Evolutionary conservation across 2,113 vertebrate genomes (phyloP).

Genomic region (Microtus richardsoni): DNA sequence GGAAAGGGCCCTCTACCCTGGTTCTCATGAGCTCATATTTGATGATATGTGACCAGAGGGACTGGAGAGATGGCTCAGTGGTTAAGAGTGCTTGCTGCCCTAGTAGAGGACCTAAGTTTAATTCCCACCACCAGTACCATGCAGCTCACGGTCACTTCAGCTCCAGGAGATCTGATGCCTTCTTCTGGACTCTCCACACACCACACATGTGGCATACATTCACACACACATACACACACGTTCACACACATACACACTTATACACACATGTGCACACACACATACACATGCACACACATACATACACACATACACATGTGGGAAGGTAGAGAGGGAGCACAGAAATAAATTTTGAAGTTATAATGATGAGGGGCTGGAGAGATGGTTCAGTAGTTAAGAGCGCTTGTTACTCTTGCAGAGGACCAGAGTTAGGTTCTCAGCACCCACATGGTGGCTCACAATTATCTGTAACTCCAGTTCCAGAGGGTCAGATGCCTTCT

Average conservation of each 20-base stretch:
- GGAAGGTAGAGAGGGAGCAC: background rate
- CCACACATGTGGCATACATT: background rate
- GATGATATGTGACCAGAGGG: background rate
- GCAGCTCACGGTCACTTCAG: background rate
- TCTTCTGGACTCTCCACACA: background rate
- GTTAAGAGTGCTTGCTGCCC: background rate
- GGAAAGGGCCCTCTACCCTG: background rate
- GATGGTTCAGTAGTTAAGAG: background rate
- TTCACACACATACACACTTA: no score
- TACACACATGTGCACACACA: background rate
- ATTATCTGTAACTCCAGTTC: no score
- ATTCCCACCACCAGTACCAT: background rate
- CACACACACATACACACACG: background rate
- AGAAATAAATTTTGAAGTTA: background rate
- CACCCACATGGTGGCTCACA: background rate
- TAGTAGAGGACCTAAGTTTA: background rate
- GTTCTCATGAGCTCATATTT: background rate
- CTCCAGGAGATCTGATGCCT: background rate
- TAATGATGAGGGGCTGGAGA: background rate
- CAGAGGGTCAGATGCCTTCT: background rate
- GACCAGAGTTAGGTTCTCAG: background rate
- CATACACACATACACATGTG: background rate
- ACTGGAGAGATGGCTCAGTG: background rate
- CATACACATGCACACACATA: background rate
- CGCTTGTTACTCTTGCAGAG: background rate